Conservation (phyloP, 1,140 invertebrate species). For the Leptinotarsa texana region DNA sequence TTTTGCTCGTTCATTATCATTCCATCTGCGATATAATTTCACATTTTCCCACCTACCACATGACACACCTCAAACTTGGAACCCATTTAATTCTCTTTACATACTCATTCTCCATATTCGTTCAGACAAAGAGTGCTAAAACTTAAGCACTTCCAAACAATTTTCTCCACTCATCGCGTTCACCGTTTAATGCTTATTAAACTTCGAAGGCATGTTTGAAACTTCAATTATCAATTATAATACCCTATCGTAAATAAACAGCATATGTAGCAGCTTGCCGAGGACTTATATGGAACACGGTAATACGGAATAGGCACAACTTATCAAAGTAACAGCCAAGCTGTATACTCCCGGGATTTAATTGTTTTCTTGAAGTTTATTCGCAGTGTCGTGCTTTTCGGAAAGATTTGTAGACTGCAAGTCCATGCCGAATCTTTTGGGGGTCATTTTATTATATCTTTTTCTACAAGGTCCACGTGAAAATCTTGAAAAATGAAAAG, state of each 20-base stretch:
- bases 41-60: not conserved
- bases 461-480: no score
- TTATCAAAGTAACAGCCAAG: not conserved
- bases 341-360: not conserved
- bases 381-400: not conserved
- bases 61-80: not conserved
- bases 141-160: constrained; percentile 8
- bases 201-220: not conserved
- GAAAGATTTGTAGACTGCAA: not conserved
- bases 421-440: no score
- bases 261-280: not conserved
- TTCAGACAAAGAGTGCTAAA: constrained; percentile 11
- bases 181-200: constrained; percentile 3
- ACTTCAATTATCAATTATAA: not conserved
- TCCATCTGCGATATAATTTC: not conserved
- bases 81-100: constrained; percentile 3
- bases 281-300: not conserved
- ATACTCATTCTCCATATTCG: constrained; percentile 9
- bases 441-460: no score
- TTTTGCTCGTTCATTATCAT: no score
- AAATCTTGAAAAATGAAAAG: no score
- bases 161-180: not conserved
- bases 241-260: not conserved
- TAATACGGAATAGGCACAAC: not conserved
- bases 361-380: not conserved